Percentiles rank a stretch among this genome's conserved stretches.
Evolutionary conservation across 2,888 invertebrate genomes (phyloP).

Genomic region (Synergus gifuensis): DNA sequence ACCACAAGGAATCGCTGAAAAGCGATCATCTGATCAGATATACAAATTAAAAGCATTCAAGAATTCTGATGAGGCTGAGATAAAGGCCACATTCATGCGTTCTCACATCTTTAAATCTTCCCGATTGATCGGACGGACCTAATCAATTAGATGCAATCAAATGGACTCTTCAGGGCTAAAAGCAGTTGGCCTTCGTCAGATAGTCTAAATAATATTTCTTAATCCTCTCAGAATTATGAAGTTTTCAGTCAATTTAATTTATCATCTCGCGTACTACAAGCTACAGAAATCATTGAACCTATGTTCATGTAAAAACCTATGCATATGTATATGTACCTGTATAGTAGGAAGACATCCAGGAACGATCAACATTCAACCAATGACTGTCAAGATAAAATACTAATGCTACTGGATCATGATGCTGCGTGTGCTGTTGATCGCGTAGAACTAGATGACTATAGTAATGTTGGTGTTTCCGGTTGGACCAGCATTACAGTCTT

Average conservation of each 20-base stretch:
- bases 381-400: constrained; percentile 35
- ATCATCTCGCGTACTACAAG: not conserved
- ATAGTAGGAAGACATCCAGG: not conserved
- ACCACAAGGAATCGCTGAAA: constrained; percentile 30
- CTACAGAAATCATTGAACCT: constrained; percentile 15
- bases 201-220: not conserved
- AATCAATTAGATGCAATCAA: constrained; percentile 28
- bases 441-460: constrained; percentile 1
- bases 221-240: not conserved
- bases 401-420: constrained; percentile 40
- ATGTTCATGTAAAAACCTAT: not conserved
- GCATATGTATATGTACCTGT: not conserved
- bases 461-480: constrained; percentile 42
- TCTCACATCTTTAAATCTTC: constrained; percentile 24
- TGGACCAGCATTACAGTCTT: constrained; percentile 35
- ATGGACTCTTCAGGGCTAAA: constrained; percentile 9
- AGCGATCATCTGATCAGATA: constrained; percentile 33
- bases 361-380: constrained; percentile 31
- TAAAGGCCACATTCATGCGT: constrained; percentile 20
- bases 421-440: constrained; percentile 27
- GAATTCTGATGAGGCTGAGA: constrained; percentile 1
- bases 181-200: not conserved
- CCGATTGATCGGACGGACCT: constrained; percentile 13
- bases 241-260: not conserved
- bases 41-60: constrained; percentile 26